Evolutionary conservation across 2,888 invertebrate species (phyloP).

Genomic region (Entomobrya proxima): DNA sequence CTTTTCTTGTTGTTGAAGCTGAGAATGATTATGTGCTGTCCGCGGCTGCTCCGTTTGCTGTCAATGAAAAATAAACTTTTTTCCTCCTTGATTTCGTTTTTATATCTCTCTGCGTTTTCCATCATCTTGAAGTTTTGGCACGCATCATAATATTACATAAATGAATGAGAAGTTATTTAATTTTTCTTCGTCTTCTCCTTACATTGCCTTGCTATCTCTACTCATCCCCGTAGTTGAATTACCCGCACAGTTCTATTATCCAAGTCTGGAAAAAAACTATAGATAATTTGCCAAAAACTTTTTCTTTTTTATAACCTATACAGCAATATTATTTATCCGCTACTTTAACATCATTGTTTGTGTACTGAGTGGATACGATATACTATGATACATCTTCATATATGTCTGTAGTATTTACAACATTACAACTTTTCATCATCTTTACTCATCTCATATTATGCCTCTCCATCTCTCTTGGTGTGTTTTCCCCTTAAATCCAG

Average conservation of each 20-base stretch:
- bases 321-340: neutral
- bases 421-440: slow-evolving; percentile 15
- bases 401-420: too few species aligned
- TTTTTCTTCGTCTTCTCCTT: too few species aligned
- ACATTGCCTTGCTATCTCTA: too few species aligned
- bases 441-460: too few species aligned
- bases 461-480: too few species aligned
- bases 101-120: neutral
- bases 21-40: neutral
- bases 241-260: too few species aligned
- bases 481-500: too few species aligned
- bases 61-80: neutral
- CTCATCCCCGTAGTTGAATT: too few species aligned
- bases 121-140: neutral
- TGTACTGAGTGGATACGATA: neutral
- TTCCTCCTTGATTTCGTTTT: neutral
- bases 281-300: neutral
- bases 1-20: neutral
- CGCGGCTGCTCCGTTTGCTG: neutral
- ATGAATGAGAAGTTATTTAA: too few species aligned
- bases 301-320: neutral
- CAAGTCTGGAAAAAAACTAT: too few species aligned
- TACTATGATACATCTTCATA: neutral
- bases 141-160: neutral
- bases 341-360: neutral